A percentile compares a stretch with the other conserved stretches of the same genome.
Evolutionary conservation across 1,140 invertebrate genomes (phyloP).

Genomic region (Agrypnia vestita): DNA sequence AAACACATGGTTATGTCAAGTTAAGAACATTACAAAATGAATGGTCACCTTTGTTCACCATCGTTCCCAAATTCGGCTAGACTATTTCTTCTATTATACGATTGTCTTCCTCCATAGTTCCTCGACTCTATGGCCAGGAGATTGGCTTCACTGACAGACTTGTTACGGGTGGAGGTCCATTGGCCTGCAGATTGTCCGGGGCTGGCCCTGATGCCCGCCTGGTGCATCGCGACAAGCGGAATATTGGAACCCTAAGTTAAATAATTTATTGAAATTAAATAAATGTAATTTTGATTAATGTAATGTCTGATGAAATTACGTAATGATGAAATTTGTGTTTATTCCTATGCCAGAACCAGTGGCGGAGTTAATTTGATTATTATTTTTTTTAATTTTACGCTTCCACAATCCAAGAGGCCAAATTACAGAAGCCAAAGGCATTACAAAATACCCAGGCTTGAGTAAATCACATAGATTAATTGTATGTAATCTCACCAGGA

Average conservation of each 20-base stretch:
- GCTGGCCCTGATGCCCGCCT: constrained; percentile 73
- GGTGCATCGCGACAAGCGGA: constrained; percentile 75
- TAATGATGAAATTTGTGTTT: no score
- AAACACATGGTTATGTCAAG: no score
- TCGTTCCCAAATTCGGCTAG: constrained; percentile 78
- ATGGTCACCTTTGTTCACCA: constrained; percentile 68
- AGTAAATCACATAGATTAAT: no score
- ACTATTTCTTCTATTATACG: constrained; percentile 76
- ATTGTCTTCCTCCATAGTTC: constrained; percentile 62
- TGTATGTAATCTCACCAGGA: no score
- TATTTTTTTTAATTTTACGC: no score
- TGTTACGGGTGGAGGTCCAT: constrained; percentile 75
- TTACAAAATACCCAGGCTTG: no score
- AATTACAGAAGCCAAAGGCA: no score
- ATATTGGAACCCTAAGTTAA: constrained; percentile 64
- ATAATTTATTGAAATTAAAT: no score
- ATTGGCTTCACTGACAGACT: constrained; percentile 85
- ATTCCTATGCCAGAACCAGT: neutral
- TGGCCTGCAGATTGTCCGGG: constrained; percentile 66
- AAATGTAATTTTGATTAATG: no score
- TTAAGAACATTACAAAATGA: no score
- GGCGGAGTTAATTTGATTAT: neutral
- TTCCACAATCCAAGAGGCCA: no score
- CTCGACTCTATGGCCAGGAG: constrained; percentile 76
- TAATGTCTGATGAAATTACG: neutral